Evolutionary conservation across 2,888 invertebrate genomes (phyloP).

Genomic region (Fragum fragum): DNA sequence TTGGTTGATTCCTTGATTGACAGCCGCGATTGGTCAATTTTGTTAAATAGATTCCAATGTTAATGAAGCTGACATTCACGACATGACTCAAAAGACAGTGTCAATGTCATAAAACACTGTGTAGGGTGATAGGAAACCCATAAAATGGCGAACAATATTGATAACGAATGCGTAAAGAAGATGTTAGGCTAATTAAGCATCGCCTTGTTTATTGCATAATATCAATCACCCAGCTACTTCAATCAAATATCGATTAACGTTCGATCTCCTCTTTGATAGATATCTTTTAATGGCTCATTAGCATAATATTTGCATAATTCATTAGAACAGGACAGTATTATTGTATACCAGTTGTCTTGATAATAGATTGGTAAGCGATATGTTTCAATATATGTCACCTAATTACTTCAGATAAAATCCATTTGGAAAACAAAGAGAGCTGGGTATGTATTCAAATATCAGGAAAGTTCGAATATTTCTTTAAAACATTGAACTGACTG

Average conservation of each 20-base stretch:
- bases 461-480: too few relatives aligned
- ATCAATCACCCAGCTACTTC: slow-evolving; percentile 17
- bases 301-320: slow-evolving; percentile 54
- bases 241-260: slow-evolving; percentile 44
- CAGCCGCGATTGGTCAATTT: too few relatives aligned
- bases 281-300: slow-evolving; percentile 13
- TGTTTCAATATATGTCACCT: slow-evolving; percentile 23
- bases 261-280: slow-evolving; percentile 24
- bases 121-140: slow-evolving; percentile 6
- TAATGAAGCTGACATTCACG: too few relatives aligned
- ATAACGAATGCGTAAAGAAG: slow-evolving; percentile 20
- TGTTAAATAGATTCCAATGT: too few relatives aligned
- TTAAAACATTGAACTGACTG: too few relatives aligned
- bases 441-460: too few relatives aligned
- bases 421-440: too few relatives aligned
- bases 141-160: slow-evolving; percentile 10
- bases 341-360: slow-evolving; percentile 15
- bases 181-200: slow-evolving; percentile 20
- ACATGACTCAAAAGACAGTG: background rate
- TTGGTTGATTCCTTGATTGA: too few relatives aligned
- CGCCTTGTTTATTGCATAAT: slow-evolving; percentile 24
- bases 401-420: background rate
- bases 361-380: background rate
- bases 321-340: background rate
- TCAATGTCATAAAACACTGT: slow-evolving; percentile 5